Percentiles rank a stretch among this genome's conserved stretches.
These are phyloP conservation scores for Drosophila kambysellisi DNA, from an alignment of 2,888 invertebrate genomes.

Conservation along the genomic window DNA sequence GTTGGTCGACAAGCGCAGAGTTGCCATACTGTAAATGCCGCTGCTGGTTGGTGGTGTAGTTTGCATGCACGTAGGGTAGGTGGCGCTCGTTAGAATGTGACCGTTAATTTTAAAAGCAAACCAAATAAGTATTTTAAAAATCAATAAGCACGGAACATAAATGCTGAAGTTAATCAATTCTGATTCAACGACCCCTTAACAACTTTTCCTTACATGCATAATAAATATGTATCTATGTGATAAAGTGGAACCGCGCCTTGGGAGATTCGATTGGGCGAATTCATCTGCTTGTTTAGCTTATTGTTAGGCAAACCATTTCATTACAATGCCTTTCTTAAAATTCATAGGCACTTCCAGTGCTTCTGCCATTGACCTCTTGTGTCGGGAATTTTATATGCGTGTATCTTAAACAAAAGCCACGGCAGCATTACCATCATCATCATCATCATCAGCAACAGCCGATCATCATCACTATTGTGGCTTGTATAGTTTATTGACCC, in stretches of 20 bases:
- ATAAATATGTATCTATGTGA: slow-evolving; percentile 4
- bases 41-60: background rate
- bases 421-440: slow-evolving; percentile 38
- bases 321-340: slow-evolving; percentile 52
- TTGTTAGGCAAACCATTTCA: slow-evolving; percentile 41
- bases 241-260: slow-evolving; percentile 1
- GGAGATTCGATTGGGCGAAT: no score
- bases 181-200: slow-evolving; percentile 14
- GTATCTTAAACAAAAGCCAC: slow-evolving; percentile 60
- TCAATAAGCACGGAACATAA: background rate
- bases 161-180: slow-evolving; percentile 3
- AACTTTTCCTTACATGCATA: background rate
- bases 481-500: slow-evolving; percentile 73
- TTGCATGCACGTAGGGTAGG: slow-evolving; percentile 8
- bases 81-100: slow-evolving; percentile 17
- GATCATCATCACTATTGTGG: slow-evolving; percentile 45
- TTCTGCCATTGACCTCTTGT: slow-evolving; percentile 68
- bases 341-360: slow-evolving; percentile 40
- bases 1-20: slow-evolving; percentile 14
- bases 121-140: background rate
- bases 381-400: slow-evolving; percentile 59
- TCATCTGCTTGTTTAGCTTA: slow-evolving; percentile 18
- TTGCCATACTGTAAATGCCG: background rate
- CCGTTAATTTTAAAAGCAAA: slow-evolving; percentile 35
- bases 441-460: slow-evolving; percentile 33